Conservation (phyloP, 2,888 invertebrate species). For the Apotomis capreana region DNA sequence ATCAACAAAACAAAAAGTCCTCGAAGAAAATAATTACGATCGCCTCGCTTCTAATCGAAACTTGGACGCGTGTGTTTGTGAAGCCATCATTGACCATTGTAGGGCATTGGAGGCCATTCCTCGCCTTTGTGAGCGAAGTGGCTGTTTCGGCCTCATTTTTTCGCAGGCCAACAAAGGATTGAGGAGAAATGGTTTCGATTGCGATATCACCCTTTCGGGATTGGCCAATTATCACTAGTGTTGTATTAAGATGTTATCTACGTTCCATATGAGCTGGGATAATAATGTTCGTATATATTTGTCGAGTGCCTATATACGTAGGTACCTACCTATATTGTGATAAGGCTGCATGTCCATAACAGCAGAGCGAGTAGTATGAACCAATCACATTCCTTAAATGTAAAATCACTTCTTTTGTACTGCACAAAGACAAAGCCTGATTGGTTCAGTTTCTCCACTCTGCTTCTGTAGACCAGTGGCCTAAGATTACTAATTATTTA, state of each 20-base stretch:
- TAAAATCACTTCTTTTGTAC: too few relatives aligned
- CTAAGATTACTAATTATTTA: too few relatives aligned
- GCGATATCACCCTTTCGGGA: slow-evolving; percentile 44
- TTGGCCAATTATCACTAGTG: slow-evolving; percentile 41
- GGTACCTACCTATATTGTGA: too few relatives aligned
- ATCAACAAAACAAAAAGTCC: slow-evolving; percentile 21
- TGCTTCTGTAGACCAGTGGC: too few relatives aligned
- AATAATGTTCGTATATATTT: too few relatives aligned
- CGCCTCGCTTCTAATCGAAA: slow-evolving; percentile 43
- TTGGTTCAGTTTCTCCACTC: too few relatives aligned
- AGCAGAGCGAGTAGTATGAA: too few relatives aligned
- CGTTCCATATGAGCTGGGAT: too few relatives aligned
- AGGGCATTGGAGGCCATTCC: slow-evolving; percentile 58
- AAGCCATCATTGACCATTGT: slow-evolving; percentile 57
- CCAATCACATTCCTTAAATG: too few relatives aligned
- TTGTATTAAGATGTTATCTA: background rate
- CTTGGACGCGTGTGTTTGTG: slow-evolving; percentile 51
- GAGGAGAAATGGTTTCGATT: slow-evolving; percentile 48
- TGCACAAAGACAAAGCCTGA: too few relatives aligned
- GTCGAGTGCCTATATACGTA: too few relatives aligned
- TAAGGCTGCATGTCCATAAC: too few relatives aligned
- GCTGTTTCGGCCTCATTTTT: slow-evolving; percentile 59
- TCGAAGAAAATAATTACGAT: slow-evolving; percentile 27
- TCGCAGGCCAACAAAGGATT: slow-evolving; percentile 51
- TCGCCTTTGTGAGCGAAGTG: slow-evolving; percentile 59